These are phyloP conservation scores for Fregetta grallaria DNA, from an alignment of 2,113 vertebrate genomes.

Conservation along the genomic window DNA sequence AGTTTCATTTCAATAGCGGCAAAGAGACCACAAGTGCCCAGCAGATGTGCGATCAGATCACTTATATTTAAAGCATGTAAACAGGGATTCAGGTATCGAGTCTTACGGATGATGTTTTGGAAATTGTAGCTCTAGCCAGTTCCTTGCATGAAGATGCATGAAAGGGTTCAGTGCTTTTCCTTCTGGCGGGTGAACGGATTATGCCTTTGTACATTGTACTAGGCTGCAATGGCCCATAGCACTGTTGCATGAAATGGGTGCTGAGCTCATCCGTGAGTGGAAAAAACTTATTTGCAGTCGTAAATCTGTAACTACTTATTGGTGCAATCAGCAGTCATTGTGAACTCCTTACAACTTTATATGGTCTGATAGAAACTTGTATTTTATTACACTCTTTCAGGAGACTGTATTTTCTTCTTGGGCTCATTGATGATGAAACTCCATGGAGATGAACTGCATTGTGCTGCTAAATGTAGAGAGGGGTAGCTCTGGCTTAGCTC, in stretches of 20 bases:
- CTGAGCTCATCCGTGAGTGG: not conserved
- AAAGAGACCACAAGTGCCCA: not conserved
- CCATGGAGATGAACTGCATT: not conserved
- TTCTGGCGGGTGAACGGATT: accelerated
- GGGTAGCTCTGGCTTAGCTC: not conserved
- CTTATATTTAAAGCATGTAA: not conserved
- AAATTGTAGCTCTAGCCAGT: not conserved
- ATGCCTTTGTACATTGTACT: too few species aligned
- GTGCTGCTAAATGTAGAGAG: not conserved
- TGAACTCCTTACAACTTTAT: not conserved
- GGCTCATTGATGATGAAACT: not conserved
- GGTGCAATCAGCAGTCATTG: not conserved
- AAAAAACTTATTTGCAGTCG: not conserved
- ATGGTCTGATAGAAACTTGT: not conserved
- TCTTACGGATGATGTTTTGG: not conserved
- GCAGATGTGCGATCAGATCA: not conserved
- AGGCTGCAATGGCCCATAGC: not conserved
- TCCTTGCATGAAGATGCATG: not conserved
- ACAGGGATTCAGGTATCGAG: not conserved
- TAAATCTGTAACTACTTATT: not conserved
- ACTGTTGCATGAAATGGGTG: not conserved
- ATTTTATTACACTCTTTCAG: not conserved
- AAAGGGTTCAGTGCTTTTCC: not conserved
- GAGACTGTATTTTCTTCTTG: not conserved
- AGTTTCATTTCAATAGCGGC: not conserved